Conservation (phyloP, 2,888 invertebrate species). For the Leptopilina syphax region DNA sequence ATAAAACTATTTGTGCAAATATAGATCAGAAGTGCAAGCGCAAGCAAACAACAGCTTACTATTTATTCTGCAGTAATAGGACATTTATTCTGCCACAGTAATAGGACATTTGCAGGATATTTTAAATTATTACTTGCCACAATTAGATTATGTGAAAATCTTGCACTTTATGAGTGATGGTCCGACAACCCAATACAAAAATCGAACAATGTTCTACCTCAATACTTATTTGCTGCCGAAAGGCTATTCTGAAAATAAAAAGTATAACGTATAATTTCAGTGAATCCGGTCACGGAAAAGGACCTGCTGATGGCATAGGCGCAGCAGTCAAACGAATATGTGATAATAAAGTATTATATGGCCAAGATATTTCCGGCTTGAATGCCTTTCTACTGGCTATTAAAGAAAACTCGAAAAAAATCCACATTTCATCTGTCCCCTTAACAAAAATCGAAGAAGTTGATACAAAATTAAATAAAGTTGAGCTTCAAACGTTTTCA, state of each 20-base stretch:
- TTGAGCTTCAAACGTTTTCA: no score
- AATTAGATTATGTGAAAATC: constrained; percentile 43
- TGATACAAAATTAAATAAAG: no score
- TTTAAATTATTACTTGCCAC: constrained; percentile 46
- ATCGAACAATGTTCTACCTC: constrained; percentile 50
- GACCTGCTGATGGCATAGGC: no score
- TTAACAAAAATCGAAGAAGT: no score
- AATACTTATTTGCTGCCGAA: constrained; percentile 48
- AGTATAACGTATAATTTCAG: constrained; percentile 49
- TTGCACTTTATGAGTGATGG: constrained; percentile 51
- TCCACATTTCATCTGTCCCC: no score
- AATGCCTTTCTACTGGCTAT: no score
- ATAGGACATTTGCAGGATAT: constrained; percentile 47
- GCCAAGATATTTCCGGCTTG: no score
- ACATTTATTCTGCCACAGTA: constrained; percentile 50
- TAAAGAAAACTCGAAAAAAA: no score
- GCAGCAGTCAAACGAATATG: no score
- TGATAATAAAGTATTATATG: no score
- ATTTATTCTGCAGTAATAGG: no score
- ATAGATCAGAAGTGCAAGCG: not conserved
- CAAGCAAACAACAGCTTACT: no score
- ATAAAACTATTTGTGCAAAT: constrained; percentile 18
- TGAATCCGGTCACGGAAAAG: constrained; percentile 22
- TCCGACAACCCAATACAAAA: constrained; percentile 50
- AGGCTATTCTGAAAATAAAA: constrained; percentile 44